Percentiles rank a stretch among this genome's conserved stretches.
These are phyloP conservation scores for Turritopsis rubra DNA, from an alignment of 30 jellyfish, hydroid and myxozoan species.

Conservation along the genomic window DNA sequence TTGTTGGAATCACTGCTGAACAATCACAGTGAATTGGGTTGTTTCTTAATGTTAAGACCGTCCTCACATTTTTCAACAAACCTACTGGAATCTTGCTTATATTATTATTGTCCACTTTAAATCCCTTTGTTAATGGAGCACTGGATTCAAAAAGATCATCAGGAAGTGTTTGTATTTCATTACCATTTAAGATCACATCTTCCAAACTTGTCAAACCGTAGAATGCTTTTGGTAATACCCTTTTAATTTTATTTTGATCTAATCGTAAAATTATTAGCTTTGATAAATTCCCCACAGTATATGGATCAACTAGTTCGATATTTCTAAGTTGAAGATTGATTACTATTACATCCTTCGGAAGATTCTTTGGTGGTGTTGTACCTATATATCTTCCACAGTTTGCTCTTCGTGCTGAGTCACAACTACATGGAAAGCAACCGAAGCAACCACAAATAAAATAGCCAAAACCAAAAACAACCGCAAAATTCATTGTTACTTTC, in stretches of 20 bases:
- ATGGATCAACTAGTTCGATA: not conserved
- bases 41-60: not conserved
- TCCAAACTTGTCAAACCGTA: slow-evolving; percentile 3
- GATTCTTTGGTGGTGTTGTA: not conserved
- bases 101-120: slow-evolving; percentile 5
- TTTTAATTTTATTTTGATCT: not conserved
- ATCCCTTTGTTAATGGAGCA: slow-evolving; percentile 10
- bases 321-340: not conserved
- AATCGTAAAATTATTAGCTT: not conserved
- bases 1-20: slow-evolving; percentile 9
- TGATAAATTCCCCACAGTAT: not conserved
- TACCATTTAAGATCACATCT: not conserved
- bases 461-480: not conserved
- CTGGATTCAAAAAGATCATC: not conserved
- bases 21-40: slow-evolving; percentile 22
- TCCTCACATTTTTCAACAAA: not conserved
- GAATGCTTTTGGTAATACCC: slow-evolving; percentile 13
- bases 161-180: not conserved
- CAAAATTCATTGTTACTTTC: not conserved
- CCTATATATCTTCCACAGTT: not conserved
- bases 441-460: not conserved
- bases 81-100: slow-evolving; percentile 1
- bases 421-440: not conserved
- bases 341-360: not conserved
- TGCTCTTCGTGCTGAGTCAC: not conserved